Evolutionary conservation across 2,888 invertebrate genomes (phyloP).

Genomic region (Lottia scabra): DNA sequence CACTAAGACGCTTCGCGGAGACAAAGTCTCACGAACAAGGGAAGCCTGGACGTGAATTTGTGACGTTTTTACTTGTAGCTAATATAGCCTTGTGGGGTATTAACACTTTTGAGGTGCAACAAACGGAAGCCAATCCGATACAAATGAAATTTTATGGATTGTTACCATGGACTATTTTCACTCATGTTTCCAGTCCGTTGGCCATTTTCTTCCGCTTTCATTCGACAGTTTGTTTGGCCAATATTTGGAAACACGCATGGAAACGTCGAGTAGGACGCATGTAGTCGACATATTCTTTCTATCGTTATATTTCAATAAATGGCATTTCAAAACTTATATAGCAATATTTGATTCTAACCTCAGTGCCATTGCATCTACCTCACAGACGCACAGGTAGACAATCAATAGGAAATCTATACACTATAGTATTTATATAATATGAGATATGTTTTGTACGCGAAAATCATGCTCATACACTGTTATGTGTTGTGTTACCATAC

Average conservation of each 20-base stretch:
- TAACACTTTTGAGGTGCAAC: conserved; percentile 87
- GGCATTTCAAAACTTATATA: no score
- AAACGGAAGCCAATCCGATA: conserved; percentile 91
- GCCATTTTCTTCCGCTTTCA: conserved; percentile 97
- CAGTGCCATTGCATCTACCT: no score
- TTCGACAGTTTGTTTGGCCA: conserved; percentile 91
- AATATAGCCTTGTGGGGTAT: conserved; percentile 97
- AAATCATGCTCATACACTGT: no score
- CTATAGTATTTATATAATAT: no score
- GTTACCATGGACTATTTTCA: conserved; percentile 92
- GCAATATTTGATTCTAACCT: no score
- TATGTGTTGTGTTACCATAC: no score
- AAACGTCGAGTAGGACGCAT: conserved; percentile 18
- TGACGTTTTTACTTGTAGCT: conserved; percentile 93
- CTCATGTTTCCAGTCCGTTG: conserved; percentile 90
- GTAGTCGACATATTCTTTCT: no score
- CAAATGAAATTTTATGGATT: conserved; percentile 93
- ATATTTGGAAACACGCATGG: conserved; percentile 94
- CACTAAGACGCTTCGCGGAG: conserved; percentile 88
- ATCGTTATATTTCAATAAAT: no score
- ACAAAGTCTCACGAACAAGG: conserved; percentile 92
- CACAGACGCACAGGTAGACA: no score
- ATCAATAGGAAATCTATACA: no score
- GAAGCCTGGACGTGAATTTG: conserved; percentile 94
- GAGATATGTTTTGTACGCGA: no score